These are phyloP conservation scores for Cosmorhoe ocellata DNA, from an alignment of 2,888 invertebrate species.

Conservation along the genomic window DNA sequence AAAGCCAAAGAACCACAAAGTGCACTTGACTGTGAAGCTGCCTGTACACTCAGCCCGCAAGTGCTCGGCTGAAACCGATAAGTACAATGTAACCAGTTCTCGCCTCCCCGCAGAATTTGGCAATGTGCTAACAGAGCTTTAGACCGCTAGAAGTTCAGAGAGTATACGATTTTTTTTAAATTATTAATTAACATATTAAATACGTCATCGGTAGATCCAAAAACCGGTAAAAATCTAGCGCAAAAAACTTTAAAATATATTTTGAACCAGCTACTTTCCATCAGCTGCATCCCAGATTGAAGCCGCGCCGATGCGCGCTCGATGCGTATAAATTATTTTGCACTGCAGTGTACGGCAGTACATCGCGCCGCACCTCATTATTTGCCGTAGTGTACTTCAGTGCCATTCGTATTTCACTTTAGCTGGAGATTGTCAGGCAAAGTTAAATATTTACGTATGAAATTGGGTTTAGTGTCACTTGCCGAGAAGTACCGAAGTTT, in stretches of 20 bases:
- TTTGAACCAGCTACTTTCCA: neutral
- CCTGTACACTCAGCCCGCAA: neutral
- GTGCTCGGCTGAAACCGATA: neutral
- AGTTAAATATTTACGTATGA: neutral
- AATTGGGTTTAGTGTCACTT: neutral
- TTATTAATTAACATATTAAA: no score
- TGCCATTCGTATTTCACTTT: slow-evolving; percentile 16
- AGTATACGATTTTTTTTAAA: no score
- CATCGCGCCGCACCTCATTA: slow-evolving; percentile 15
- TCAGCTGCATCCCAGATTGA: slow-evolving; percentile 30
- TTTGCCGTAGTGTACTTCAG: slow-evolving; percentile 16
- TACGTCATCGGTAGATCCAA: no score
- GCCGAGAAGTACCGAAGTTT: no score
- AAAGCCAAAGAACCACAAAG: neutral
- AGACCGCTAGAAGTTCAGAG: no score
- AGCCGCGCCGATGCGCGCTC: slow-evolving; percentile 23
- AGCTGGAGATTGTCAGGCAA: slow-evolving; percentile 16
- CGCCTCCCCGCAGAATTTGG: slow-evolving; percentile 11
- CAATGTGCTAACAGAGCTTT: no score
- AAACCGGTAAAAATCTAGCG: no score
- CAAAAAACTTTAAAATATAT: no score
- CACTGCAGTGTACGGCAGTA: slow-evolving; percentile 27
- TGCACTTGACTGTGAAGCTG: neutral
- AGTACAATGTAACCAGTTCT: slow-evolving; percentile 15
- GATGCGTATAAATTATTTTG: slow-evolving; percentile 40